A percentile compares a stretch with the other conserved stretches of the same genome.
Evolutionary conservation across 2,797 vertebrate genomes (phyloP).

Genomic region (Synanceia verrucosa): DNA sequence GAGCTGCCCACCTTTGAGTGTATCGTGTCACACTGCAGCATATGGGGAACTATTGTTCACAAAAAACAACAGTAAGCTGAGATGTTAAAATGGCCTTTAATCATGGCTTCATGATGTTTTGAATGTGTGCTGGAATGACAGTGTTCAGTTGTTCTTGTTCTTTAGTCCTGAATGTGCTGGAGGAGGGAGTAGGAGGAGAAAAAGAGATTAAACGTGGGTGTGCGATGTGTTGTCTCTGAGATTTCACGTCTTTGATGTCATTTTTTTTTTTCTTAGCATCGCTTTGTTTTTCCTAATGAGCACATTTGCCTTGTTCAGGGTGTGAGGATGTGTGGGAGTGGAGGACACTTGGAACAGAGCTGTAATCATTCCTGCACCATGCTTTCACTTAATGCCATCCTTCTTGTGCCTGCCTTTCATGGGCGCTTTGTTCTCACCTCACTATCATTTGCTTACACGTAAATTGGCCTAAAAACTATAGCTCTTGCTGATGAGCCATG

Average conservation of each 20-base stretch:
- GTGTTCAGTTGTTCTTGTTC: conserved; percentile 12
- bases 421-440: conserved; percentile 15
- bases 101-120: background rate
- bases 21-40: background rate
- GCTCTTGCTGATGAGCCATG: background rate
- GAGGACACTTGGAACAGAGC: background rate
- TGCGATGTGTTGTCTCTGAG: conserved; percentile 23
- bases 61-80: background rate
- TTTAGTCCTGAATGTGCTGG: background rate
- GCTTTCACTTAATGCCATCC: background rate
- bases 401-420: background rate
- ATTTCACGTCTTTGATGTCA: conserved; percentile 36
- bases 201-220: conserved; percentile 30
- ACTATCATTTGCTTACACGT: background rate
- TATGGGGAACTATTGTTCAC: background rate
- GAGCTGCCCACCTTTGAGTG: background rate
- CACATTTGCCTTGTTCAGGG: conserved; percentile 19
- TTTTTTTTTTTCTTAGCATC: conserved; percentile 4
- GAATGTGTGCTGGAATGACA: background rate
- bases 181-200: conserved; percentile 21
- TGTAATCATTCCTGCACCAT: background rate
- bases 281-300: conserved; percentile 23
- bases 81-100: background rate
- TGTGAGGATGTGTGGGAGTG: conserved; percentile 17
- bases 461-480: background rate